phyloP scores from a whole-genome alignment of 1,140 invertebrate species.

The Sminthurinus signatus region DNA sequence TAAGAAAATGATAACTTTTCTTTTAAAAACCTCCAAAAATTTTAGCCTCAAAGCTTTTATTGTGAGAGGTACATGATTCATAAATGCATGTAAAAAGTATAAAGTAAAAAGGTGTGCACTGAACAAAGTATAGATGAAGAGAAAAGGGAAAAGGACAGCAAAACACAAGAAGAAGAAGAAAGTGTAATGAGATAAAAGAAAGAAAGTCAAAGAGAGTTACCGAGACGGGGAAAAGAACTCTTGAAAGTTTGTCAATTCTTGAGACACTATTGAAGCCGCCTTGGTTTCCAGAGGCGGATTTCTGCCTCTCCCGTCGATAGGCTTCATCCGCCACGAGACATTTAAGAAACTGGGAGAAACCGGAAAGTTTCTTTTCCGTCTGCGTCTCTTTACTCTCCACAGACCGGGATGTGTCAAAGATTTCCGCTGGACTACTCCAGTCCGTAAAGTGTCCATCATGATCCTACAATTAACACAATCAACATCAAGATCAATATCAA shows the following conservation, averaged over 20 bases:
- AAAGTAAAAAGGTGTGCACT: too few species aligned
- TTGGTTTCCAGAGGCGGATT: conserved; percentile 42
- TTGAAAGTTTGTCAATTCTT: conserved; percentile 73
- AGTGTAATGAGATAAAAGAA: neutral
- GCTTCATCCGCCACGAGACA: conserved; percentile 70
- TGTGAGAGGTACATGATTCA: too few species aligned
- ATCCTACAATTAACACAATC: neutral
- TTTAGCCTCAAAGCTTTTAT: too few species aligned
- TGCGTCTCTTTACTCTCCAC: conserved; percentile 53
- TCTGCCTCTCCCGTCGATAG: conserved; percentile 64
- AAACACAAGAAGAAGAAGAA: neutral
- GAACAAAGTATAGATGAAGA: too few species aligned
- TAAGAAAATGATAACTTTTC: too few species aligned
- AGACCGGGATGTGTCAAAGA: conserved; percentile 27
- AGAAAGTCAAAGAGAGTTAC: conserved; percentile 1
- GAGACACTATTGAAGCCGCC: conserved; percentile 71
- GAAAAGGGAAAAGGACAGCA: neutral
- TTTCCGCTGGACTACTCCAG: conserved; percentile 15
- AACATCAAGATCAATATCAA: neutral
- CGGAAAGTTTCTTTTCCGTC: conserved; percentile 63
- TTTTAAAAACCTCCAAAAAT: too few species aligned
- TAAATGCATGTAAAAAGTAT: too few species aligned
- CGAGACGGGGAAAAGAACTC: conserved; percentile 77
- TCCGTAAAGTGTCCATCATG: conserved; percentile 24
- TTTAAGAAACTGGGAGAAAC: conserved; percentile 68